Conservation (phyloP, 2,888 invertebrate genomes). For the Acanthosepion esculentum region DNA sequence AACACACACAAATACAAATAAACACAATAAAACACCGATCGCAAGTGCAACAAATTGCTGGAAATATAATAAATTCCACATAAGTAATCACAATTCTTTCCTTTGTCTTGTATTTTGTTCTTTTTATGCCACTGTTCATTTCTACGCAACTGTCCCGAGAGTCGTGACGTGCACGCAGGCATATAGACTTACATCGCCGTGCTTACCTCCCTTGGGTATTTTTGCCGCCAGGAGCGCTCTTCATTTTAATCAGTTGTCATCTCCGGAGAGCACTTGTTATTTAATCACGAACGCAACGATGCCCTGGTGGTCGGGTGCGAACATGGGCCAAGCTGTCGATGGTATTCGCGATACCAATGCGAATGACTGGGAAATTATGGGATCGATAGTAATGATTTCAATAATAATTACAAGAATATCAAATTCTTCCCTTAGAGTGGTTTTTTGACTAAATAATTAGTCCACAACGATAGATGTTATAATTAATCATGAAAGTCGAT, state of each 20-base stretch:
- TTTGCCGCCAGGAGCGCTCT: neutral
- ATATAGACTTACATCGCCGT: neutral
- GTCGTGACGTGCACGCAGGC: neutral
- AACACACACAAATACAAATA: neutral
- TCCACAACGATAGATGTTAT: too few species aligned
- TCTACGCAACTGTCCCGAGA: too few species aligned
- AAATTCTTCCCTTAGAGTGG: too few species aligned
- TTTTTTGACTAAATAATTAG: too few species aligned
- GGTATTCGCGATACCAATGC: neutral
- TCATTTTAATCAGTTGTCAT: neutral
- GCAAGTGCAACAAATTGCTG: neutral
- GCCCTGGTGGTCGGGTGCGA: neutral
- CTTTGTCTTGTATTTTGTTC: neutral
- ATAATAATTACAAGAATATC: neutral
- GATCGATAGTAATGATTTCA: too few species aligned
- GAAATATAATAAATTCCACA: neutral
- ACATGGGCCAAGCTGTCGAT: neutral
- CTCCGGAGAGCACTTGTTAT: neutral
- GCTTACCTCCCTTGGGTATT: constrained; percentile 18
- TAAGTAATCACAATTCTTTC: neutral
- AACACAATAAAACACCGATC: neutral
- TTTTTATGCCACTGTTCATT: neutral
- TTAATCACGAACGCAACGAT: neutral
- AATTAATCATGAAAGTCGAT: too few species aligned
- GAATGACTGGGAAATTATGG: too few species aligned